Evolutionary conservation across 2,113 vertebrate species (phyloP), one percentile per base, ranked within the genome.

Genomic region (Thunnus maccoyii): DNA sequence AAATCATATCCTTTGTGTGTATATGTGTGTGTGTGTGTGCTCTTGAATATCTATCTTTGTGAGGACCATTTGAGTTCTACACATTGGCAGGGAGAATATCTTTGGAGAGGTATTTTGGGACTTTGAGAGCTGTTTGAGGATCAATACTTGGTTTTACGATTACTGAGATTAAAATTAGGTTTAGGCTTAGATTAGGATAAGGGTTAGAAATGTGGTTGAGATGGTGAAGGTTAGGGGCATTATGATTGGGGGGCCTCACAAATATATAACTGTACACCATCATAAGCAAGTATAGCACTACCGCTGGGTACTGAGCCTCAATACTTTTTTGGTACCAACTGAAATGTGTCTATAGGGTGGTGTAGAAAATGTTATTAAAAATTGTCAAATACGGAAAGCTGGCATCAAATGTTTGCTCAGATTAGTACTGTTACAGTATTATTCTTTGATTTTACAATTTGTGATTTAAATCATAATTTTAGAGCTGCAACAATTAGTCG

Each of bases 1-100:
- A 74, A 57, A 69, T 74, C 50, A 56, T 17, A 65, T 17, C 25
- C 20, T 76, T 25, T 44, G 15, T 48, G 18, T 22, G 16, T 52
- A 47, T 46, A 46, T 61, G 27, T 15, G 1, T 16, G 10, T 55
- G 15, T 22, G 14, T 25, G 8, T 11, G 17, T 47, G 50, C 1
- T 10, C 14, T 30, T 72, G 30, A 18, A 17, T 30, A 0, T 18
- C 44, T 55, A 25, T 10, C 18, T 22, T 58, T 68, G 22, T 72
- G 46, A 47, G 47, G 41, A 10, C 16, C 1, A 0, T 20, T 36
- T 14, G 5, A 22, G 30, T 46, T 73, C 30, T 17, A 27, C 13
- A 25, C 20, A 7, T 20, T 17, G 44, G 32, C 65, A 55, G 18
- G 5, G 46, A 16, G 44, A 57, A 7, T 46, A 48, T 54, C 14